Percentiles rank a stretch among this genome's conserved stretches.
phyloP scores from a whole-genome alignment of 2,888 invertebrate species.

The Embidobia sp. region DNA sequence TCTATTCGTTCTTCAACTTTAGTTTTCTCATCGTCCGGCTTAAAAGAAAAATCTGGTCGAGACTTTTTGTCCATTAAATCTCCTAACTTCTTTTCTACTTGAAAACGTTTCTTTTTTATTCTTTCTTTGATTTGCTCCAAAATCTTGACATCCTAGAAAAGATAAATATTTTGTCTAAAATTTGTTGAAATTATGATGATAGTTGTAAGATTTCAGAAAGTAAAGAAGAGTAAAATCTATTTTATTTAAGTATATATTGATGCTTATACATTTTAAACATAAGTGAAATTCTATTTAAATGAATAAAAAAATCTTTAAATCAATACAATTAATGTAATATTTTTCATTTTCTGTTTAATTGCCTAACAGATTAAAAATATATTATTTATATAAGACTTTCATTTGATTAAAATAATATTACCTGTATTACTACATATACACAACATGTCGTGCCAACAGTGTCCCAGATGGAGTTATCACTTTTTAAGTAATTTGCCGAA shows the following conservation, averaged over 20 bases:
- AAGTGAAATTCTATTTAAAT: no score
- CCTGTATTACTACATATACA: slow-evolving; percentile 70
- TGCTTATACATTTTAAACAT: no score
- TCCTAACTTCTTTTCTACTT: slow-evolving; percentile 69
- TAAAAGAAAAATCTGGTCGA: not conserved
- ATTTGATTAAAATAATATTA: slow-evolving; percentile 46
- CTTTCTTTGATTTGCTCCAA: slow-evolving; percentile 63
- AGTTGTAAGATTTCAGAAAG: no score
- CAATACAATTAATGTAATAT: no score
- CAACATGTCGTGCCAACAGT: slow-evolving; percentile 66
- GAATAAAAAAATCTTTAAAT: no score
- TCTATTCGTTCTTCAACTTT: slow-evolving; percentile 32
- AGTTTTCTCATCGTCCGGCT: slow-evolving; percentile 8
- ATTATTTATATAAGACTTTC: slow-evolving; percentile 8
- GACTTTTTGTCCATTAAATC: slow-evolving; percentile 61
- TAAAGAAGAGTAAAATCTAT: no score
- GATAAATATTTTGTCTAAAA: no score
- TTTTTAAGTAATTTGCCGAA: slow-evolving; percentile 62
- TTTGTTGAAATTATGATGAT: no score
- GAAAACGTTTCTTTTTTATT: slow-evolving; percentile 66
- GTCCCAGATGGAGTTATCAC: slow-evolving; percentile 66
- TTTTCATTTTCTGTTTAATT: no score
- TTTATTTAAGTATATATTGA: no score
- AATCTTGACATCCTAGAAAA: slow-evolving; percentile 51
- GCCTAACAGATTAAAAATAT: not conserved